Evolutionary conservation across 2,888 invertebrate species (phyloP).

Genomic region (Callimorpha dominula): DNA sequence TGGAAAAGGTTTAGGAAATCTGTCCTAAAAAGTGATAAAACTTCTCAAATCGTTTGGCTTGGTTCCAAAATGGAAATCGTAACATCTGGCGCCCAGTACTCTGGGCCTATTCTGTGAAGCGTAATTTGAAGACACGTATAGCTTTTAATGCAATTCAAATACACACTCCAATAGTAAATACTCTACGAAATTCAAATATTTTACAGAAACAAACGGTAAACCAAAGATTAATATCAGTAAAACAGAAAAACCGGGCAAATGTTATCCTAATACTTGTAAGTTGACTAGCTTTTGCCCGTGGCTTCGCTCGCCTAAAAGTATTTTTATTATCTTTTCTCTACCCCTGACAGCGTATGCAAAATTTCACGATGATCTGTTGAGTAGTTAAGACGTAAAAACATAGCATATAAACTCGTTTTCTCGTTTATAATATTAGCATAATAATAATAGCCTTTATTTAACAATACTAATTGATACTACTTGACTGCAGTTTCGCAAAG

Average conservation of each 20-base stretch:
- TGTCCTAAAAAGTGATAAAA: conserved; percentile 45
- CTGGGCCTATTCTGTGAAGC: conserved; percentile 14
- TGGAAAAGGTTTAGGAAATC: conserved; percentile 27
- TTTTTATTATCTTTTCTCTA: too few species aligned
- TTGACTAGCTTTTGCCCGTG: too few species aligned
- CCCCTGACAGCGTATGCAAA: too few species aligned
- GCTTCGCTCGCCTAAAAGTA: too few species aligned
- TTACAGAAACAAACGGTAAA: background rate
- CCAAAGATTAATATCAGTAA: background rate
- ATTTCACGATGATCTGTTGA: too few species aligned
- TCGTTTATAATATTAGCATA: too few species aligned
- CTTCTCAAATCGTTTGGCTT: conserved; percentile 42
- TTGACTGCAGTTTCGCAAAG: too few species aligned
- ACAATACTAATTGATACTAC: too few species aligned
- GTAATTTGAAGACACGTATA: conserved; percentile 15
- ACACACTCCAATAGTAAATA: background rate
- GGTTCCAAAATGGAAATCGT: conserved; percentile 50
- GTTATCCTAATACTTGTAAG: background rate
- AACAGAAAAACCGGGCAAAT: background rate
- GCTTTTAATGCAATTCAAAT: conserved; percentile 13
- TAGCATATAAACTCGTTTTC: too few species aligned
- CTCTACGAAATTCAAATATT: background rate
- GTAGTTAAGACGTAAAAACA: too few species aligned
- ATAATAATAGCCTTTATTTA: too few species aligned
- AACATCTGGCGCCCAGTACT: conserved; percentile 39